Evolutionary conservation across 2,113 vertebrate species (phyloP).

Genomic region (Piliocolobus tephrosceles): DNA sequence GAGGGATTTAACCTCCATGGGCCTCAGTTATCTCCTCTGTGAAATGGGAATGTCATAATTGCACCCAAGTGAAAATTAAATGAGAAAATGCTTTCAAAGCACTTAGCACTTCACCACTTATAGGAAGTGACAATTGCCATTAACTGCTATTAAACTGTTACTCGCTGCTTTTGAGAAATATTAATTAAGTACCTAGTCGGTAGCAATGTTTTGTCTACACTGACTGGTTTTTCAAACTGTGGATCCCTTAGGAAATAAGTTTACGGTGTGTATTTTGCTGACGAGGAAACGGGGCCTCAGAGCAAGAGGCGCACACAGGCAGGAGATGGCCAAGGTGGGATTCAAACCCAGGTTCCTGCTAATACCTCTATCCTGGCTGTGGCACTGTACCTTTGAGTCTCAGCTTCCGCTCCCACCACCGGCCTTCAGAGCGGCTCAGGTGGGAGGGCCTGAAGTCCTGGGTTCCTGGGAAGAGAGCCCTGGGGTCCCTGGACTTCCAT

Average conservation of each 20-base stretch:
- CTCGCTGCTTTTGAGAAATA: not conserved
- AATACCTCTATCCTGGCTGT: not conserved
- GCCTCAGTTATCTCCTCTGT: not conserved
- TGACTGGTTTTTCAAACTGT: not conserved
- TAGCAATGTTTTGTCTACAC: not conserved
- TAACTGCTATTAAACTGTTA: not conserved
- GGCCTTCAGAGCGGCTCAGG: not conserved
- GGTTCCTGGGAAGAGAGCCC: not conserved
- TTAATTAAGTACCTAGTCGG: not conserved
- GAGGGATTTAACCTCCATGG: not conserved
- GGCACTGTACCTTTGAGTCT: not conserved
- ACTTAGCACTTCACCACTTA: not conserved
- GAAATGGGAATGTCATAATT: not conserved
- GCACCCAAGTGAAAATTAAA: not conserved
- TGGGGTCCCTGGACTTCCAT: not conserved
- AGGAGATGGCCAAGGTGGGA: not conserved
- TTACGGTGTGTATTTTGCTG: not conserved
- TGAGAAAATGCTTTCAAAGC: not conserved
- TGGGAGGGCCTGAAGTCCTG: not conserved
- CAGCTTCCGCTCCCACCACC: not conserved
- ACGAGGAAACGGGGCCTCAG: not conserved
- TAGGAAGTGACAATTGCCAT: not conserved
- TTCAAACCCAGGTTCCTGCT: not conserved
- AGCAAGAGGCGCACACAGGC: not conserved
- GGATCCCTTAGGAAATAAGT: not conserved